Evolutionary conservation across 1,140 invertebrate genomes (phyloP), one percentile per base, ranked within the genome.

Genomic region (Drosophila leontia): DNA sequence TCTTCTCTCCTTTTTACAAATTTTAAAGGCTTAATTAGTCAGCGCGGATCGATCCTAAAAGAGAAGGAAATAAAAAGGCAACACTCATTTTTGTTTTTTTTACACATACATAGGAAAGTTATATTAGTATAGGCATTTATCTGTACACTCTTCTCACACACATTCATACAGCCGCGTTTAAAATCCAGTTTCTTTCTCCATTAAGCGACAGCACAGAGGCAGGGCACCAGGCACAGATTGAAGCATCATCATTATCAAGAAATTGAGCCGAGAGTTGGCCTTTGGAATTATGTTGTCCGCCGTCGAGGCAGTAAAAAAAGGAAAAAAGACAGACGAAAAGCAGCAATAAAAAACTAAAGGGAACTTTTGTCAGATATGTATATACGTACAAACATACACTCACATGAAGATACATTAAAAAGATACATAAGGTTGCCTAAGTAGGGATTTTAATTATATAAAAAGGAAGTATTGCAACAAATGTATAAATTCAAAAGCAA

Each of bases 21-120:
- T 88, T 83, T 80, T 80, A 80, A 87, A 69, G 84, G 84, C 83
- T 87, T 87, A 87, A 87, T 87, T 87, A 87, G 83, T 83, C 80
- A 78, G 76, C 67, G 76, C 67, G 68, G 51, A 78, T 88, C 67
- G 56, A 83, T 55, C 59, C 59, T 55, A 74, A 68, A 65, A 59
- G 65, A 63, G 74, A 45, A 42, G 67, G 53, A 44, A 39, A 50
- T 19, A 74, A 32, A 65, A 41, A 55, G 50, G 15, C 41, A 26
- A 26, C 35, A 56, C 15, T 45, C 41, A 35, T 55, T 44, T 71
- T 62, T 17, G 50, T 53, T 51, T 75, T 45, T 42, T 35, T 11
- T 9, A 29, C 56, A 47, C 29, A 11, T 17, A 74, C 39, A 19
- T 9, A 19, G 23, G 23, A 9, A 39, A n/a, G 35, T 56, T 56